Evolutionary conservation across 2,797 vertebrate species (phyloP).

Genomic region (Furcifer pardalis): DNA sequence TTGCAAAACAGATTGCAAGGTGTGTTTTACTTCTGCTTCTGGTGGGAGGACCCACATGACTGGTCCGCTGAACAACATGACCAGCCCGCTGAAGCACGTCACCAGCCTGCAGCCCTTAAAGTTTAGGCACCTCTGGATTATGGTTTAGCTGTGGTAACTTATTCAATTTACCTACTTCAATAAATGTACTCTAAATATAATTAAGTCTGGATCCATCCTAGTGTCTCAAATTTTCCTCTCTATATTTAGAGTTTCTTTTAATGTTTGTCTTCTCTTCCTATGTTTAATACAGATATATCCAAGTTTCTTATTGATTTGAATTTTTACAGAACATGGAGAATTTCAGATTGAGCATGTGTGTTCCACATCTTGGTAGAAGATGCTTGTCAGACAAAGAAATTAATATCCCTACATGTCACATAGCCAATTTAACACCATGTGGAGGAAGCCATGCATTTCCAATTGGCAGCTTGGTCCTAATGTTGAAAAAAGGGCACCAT

Average conservation of each 20-base stretch:
- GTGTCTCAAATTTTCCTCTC: background rate
- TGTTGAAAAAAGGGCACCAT: constrained; percentile 17
- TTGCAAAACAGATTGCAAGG: no score
- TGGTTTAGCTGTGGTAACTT: no score
- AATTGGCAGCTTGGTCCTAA: background rate
- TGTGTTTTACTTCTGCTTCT: no score
- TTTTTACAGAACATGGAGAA: background rate
- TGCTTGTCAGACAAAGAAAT: constrained; percentile 1
- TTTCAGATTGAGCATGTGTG: background rate
- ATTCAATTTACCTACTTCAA: background rate
- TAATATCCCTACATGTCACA: background rate
- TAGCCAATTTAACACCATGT: constrained; percentile 16
- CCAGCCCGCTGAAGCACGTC: no score
- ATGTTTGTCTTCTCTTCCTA: background rate
- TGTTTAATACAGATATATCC: background rate
- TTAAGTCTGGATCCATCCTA: background rate
- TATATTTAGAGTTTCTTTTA: background rate
- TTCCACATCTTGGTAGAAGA: background rate
- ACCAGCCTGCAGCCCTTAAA: no score
- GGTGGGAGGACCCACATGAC: no score
- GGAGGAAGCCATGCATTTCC: constrained; percentile 13
- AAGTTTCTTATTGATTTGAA: background rate
- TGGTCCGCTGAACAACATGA: no score
- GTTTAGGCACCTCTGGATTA: no score
- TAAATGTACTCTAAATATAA: background rate